A percentile compares a stretch with the other conserved stretches of the same genome.
Conservation (phyloP, 2,113 vertebrate species). For the Monopterus albus region DNA sequence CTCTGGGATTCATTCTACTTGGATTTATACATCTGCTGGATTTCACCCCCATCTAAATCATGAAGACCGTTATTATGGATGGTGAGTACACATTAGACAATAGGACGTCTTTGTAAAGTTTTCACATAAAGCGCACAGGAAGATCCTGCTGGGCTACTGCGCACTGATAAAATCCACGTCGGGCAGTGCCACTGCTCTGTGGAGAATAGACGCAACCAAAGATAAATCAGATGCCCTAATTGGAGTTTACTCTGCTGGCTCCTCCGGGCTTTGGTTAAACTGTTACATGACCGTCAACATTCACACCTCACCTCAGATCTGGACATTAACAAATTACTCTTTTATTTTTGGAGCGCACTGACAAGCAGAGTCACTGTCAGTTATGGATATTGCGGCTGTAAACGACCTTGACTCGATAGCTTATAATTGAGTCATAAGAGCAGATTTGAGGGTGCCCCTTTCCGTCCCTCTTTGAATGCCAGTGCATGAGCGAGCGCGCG, state of each 20-base stretch:
- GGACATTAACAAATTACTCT: not conserved
- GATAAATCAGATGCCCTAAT: conserved; percentile 61
- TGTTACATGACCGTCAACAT: conserved; percentile 5
- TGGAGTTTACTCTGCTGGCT: conserved; percentile 59
- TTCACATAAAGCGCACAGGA: conserved; percentile 24
- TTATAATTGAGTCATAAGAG: conserved; percentile 65
- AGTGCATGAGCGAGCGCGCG: not conserved
- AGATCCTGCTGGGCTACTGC: conserved; percentile 40
- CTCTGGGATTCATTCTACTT: conserved; percentile 63
- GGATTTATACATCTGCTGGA: conserved; percentile 77
- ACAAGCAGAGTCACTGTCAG: not conserved
- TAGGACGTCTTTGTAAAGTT: conserved; percentile 62
- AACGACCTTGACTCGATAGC: conserved; percentile 72
- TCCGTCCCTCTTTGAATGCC: not conserved
- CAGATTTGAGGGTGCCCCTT: conserved; percentile 8
- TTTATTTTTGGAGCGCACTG: not conserved
- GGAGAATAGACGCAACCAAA: conserved; percentile 22
- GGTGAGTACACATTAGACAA: conserved; percentile 71
- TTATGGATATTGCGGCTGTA: conserved; percentile 35
- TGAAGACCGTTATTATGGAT: conserved; percentile 79
- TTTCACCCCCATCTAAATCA: conserved; percentile 69
- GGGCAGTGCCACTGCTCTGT: conserved; percentile 25
- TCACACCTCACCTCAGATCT: not conserved
- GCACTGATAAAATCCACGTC: conserved; percentile 38
- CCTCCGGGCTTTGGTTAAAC: conserved; percentile 22